Conservation (phyloP, 2,888 invertebrate species). For the Himalopsyche anomala region DNA sequence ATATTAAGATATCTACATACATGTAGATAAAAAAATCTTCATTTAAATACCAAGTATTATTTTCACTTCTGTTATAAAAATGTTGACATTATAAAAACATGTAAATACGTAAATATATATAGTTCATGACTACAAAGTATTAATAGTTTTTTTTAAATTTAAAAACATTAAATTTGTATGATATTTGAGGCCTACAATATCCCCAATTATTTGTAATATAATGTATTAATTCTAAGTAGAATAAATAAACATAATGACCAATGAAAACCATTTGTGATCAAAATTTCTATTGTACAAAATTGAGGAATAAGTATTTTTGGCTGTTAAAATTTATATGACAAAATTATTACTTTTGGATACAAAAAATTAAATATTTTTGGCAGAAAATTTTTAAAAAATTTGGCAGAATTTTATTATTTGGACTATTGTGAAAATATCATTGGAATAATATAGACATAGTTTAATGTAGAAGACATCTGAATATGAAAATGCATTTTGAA, state of each 20-base stretch:
- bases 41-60: conserved; percentile 5
- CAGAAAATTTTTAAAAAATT: conserved; percentile 78
- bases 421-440: conserved; percentile 68
- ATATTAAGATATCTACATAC: too few relatives aligned
- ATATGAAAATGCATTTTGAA: conserved; percentile 72
- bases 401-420: conserved; percentile 79
- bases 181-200: conserved; percentile 43
- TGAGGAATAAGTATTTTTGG: conserved; percentile 70
- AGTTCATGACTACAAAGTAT: conserved; percentile 39
- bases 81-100: background rate
- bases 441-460: conserved; percentile 70
- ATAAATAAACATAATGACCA: conserved; percentile 75
- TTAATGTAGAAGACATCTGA: background rate
- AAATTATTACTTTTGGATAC: conserved; percentile 62
- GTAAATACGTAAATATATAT: conserved; percentile 22
- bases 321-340: conserved; percentile 65
- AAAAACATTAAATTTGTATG: conserved; percentile 47
- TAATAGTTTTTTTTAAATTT: background rate
- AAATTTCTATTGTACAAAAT: conserved; percentile 80
- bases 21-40: too few relatives aligned
- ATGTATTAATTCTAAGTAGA: conserved; percentile 49
- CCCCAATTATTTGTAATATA: conserved; percentile 28
- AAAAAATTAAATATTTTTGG: conserved; percentile 73
- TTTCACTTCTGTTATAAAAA: background rate
- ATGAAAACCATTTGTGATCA: conserved; percentile 80